A percentile compares a stretch with the other conserved stretches of the same genome.
Evolutionary conservation across 30 jellyfish, hydroid and myxozoan genomes (phyloP).

Genomic region (Pelagia noctiluca): DNA sequence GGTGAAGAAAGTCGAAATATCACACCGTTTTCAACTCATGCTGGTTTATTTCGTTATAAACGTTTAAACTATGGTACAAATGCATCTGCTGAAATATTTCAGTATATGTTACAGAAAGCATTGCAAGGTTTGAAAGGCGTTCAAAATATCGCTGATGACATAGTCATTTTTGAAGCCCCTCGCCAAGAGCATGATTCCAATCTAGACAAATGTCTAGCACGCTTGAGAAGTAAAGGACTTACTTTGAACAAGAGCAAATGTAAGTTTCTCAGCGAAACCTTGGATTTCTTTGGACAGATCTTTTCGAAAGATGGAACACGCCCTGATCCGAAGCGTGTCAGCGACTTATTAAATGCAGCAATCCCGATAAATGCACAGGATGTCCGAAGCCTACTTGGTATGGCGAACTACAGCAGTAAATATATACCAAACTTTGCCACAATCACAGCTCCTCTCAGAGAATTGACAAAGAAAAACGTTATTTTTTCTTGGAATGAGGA

Average conservation of each 20-base stretch:
- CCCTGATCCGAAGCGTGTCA: slow-evolving; percentile 34
- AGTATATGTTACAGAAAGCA: slow-evolving; percentile 23
- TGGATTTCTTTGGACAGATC: too few relatives aligned
- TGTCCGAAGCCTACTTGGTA: too few relatives aligned
- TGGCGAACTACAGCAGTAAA: too few relatives aligned
- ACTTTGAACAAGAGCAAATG: slow-evolving; percentile 4
- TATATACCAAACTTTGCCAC: too few relatives aligned
- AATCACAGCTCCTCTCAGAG: too few relatives aligned
- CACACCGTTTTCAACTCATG: too few relatives aligned
- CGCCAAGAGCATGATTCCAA: slow-evolving; percentile 45
- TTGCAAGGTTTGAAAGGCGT: slow-evolving; percentile 21
- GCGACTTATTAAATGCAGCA: too few relatives aligned
- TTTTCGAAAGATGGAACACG: slow-evolving; percentile 9
- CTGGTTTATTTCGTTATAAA: too few relatives aligned
- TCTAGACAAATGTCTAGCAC: not conserved
- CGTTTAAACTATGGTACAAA: too few relatives aligned
- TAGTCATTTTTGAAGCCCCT: slow-evolving; percentile 45
- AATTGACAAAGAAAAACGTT: too few relatives aligned
- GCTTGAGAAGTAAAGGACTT: slow-evolving; percentile 8
- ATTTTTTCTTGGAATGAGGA: too few relatives aligned
- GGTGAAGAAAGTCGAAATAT: slow-evolving; percentile 1
- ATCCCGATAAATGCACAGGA: too few relatives aligned
- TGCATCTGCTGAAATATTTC: slow-evolving; percentile 63
- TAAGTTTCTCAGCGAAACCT: not conserved
- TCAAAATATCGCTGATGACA: slow-evolving; percentile 40